Base-by-base conservation (phyloP, 2,113 vertebrate species). In the Mesembrinibis cayennensis region DNA sequence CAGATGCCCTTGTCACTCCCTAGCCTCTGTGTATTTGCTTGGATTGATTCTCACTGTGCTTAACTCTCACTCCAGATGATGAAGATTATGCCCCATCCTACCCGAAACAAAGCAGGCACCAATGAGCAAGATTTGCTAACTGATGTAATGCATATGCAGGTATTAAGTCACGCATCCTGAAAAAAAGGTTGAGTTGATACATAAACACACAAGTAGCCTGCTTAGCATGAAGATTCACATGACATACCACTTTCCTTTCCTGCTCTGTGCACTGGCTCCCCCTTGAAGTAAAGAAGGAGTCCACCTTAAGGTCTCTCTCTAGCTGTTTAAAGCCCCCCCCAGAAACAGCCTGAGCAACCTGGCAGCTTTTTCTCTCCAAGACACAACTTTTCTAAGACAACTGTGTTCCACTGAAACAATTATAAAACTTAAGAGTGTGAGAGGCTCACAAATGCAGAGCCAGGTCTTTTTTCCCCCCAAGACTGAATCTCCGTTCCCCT, bases 41-140 rank as follows among this genome's bases (percentile, higher is more conserved):
- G 77, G 50, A 82, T 86, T 94, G 69, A 92, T 65, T 94, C 52
- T 78, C 49, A 55, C 59, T 2, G 2, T 56, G 52, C 69, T 77
- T 83, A 74, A 82, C 47, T 84, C 70, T 55, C 69, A n/a, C 79
- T 96, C 95, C 91, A 93, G 92, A 94, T 90, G 79, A 92, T 61
- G 73, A 55, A 95, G 94, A 93, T 91, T 96, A 93, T 77, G 55
- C 63, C 53, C 44, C 52, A 30, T 93, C 84, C 65, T 78, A 45
- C 52, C 84, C 47, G 47, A 97, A 92, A 96, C 63, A 95, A 95
- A 95, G 74, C 87, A 97, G 97, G 92, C 89, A 94, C 36, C 95
- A 79, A 71, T 63, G 65, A 96, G 81, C 86, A 94, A 83, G 88
- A 61, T 87, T 95, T 91, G 72, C 40, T 94, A 53, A 84, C 82